Conservation (phyloP, 2,113 vertebrate genomes). For the Oreochromis aureus region DNA sequence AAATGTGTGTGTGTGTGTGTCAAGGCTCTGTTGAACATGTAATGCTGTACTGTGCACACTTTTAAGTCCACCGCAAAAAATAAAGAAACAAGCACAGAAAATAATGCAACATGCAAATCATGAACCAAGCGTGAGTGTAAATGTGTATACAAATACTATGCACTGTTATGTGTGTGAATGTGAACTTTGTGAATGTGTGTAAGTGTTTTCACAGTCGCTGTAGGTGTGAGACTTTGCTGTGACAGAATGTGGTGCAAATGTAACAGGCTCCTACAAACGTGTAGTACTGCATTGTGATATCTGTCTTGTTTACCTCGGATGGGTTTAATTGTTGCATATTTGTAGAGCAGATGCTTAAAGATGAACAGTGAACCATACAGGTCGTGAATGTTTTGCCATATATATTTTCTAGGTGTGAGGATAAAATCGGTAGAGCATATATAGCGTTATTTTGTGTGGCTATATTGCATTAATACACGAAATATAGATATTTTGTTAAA, state of each 20-base stretch:
- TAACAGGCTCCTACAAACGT: slow-evolving; percentile 7
- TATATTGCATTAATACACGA: neutral
- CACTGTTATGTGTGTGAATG: neutral
- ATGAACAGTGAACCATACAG: neutral
- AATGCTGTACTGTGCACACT: neutral
- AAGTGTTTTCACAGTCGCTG: slow-evolving; percentile 47
- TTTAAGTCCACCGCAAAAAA: neutral
- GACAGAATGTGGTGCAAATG: slow-evolving; percentile 18
- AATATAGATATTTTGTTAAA: neutral
- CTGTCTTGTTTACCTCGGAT: slow-evolving; percentile 14
- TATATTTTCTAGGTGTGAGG: neutral
- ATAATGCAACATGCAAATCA: neutral
- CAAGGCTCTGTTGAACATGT: neutral
- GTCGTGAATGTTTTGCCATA: neutral
- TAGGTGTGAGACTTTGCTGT: slow-evolving; percentile 54
- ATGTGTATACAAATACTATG: neutral
- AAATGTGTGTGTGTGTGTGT: neutral
- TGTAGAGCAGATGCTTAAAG: neutral
- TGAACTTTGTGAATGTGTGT: slow-evolving; percentile 12
- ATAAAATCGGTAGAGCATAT: neutral
- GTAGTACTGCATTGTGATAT: neutral
- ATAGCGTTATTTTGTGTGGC: neutral
- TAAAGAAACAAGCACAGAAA: neutral
- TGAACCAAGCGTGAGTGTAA: neutral
- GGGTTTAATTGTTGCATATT: slow-evolving; percentile 4